These are phyloP conservation scores for Epirrita christyi DNA, from an alignment of 2,888 invertebrate species.

Conservation along the genomic window DNA sequence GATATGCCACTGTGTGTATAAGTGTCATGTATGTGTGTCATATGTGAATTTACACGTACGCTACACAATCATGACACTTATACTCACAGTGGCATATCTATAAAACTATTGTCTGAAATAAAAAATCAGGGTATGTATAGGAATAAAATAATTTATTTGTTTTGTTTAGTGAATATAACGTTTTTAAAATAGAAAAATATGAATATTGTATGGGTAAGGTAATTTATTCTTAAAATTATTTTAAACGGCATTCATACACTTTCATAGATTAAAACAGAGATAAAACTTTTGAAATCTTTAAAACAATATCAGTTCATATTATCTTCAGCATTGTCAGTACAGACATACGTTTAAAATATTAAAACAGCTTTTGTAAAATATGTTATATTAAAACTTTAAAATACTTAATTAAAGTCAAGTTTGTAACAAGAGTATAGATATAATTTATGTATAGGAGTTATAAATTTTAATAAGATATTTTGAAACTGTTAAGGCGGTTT, in stretches of 20 bases:
- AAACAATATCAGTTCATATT: background rate
- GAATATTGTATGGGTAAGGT: too few species aligned
- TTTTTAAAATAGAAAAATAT: too few species aligned
- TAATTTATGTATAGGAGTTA: conserved; percentile 21
- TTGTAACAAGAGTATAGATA: conserved; percentile 27
- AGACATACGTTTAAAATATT: conserved; percentile 19
- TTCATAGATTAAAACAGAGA: conserved; percentile 11
- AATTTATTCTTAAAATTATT: background rate
- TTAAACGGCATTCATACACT: conserved; percentile 1
- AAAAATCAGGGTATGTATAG: too few species aligned
- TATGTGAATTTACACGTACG: too few species aligned
- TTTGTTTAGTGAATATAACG: too few species aligned
- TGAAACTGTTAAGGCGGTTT: conserved; percentile 6
- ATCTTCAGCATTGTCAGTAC: background rate
- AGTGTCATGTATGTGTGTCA: too few species aligned
- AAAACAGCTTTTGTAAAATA: conserved; percentile 19
- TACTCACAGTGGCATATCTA: too few species aligned
- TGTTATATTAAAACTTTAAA: conserved; percentile 24
- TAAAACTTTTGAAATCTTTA: conserved; percentile 4
- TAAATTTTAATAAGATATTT: conserved; percentile 13
- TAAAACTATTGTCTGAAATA: too few species aligned
- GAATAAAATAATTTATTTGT: too few species aligned
- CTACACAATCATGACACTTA: too few species aligned
- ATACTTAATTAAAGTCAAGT: conserved; percentile 19
- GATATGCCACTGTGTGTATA: too few species aligned